phyloP scores from a whole-genome alignment of 2,797 vertebrate genomes.

The Columba guinea region DNA sequence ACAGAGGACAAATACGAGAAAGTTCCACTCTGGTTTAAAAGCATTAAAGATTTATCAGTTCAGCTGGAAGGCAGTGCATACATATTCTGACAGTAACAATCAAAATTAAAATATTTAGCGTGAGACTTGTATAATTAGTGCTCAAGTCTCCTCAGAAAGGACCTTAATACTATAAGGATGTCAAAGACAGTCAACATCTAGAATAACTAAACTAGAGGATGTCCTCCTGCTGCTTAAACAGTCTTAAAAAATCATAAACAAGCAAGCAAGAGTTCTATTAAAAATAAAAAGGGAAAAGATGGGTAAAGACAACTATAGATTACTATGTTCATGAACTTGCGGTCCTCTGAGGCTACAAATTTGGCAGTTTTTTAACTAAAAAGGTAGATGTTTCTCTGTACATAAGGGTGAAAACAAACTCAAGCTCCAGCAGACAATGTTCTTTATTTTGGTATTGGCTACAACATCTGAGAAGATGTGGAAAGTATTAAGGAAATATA shows the following conservation, averaged over 20 bases:
- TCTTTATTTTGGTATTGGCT: background rate
- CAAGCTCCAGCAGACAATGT: background rate
- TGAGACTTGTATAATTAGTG: background rate
- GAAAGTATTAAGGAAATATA: background rate
- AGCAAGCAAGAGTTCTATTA: background rate
- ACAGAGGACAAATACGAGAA: background rate
- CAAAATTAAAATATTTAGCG: background rate
- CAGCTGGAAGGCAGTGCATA: background rate
- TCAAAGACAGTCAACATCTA: background rate
- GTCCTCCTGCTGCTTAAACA: background rate
- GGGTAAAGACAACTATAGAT: background rate
- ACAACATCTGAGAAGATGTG: background rate
- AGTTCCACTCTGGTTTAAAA: background rate
- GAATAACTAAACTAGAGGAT: background rate
- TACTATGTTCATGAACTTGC: background rate
- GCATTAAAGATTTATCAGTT: background rate
- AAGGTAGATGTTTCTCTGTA: background rate
- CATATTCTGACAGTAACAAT: background rate
- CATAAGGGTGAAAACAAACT: background rate
- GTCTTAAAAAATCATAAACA: background rate
- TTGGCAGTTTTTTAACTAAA: background rate
- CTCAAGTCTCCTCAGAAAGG: background rate
- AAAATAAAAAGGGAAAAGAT: background rate
- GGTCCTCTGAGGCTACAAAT: background rate
- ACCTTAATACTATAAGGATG: background rate